phyloP scores from a whole-genome alignment of 2,888 invertebrate genomes.

The Caenorhabditis panamensis region DNA sequence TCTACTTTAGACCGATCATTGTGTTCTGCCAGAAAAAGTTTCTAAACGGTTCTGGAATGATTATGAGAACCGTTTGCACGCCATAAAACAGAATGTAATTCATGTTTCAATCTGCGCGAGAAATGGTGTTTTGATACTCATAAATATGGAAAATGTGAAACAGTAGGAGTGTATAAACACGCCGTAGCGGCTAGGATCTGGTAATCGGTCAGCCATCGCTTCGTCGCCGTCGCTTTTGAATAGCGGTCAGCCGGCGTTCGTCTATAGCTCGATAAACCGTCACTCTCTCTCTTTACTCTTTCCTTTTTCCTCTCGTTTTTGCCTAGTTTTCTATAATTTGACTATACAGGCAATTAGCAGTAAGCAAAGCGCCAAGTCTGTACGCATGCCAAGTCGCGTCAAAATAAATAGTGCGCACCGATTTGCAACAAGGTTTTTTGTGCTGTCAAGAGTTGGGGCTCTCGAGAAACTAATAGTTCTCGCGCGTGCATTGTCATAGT shows the following conservation, averaged over 20 bases:
- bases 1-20: not conserved
- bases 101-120: not conserved
- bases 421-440: conserved; percentile 57
- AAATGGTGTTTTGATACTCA: conserved; percentile 19
- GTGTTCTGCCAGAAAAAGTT: not conserved
- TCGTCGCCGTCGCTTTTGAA: conserved; percentile 42
- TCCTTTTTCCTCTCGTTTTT: conserved; percentile 13
- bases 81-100: not conserved
- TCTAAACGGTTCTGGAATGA: not conserved
- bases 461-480: conserved; percentile 55
- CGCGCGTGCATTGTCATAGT: conserved; percentile 51
- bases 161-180: conserved; percentile 45
- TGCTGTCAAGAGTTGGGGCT: conserved; percentile 57
- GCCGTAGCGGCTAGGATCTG: conserved; percentile 40
- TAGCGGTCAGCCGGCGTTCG: conserved; percentile 58
- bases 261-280: conserved; percentile 59
- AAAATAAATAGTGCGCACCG: conserved; percentile 59
- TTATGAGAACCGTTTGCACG: not conserved
- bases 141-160: conserved; percentile 32
- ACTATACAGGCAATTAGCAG: conserved; percentile 57
- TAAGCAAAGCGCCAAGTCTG: conserved; percentile 24
- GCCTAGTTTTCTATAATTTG: conserved; percentile 53
- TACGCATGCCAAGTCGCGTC: conserved; percentile 51
- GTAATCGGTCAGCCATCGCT: conserved; percentile 62
- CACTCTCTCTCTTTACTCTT: conserved; percentile 16